phyloP scores from a whole-genome alignment of 2,888 invertebrate species.

The Morinoia aosen region DNA sequence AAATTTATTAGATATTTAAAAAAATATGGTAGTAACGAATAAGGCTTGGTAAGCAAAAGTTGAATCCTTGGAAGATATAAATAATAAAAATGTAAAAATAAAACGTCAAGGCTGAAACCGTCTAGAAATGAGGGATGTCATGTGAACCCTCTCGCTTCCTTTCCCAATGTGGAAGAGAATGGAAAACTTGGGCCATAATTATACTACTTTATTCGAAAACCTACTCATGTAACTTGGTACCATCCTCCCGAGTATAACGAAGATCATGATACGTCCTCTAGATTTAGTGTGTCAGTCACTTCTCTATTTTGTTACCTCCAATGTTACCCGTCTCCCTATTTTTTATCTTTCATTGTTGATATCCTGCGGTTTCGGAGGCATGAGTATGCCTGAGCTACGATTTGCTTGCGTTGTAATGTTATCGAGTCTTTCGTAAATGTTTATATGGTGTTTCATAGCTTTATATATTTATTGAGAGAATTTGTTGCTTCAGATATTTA shows the following conservation, averaged over 20 bases:
- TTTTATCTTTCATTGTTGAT: neutral
- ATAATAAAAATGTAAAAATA: no score
- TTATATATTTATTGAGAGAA: neutral
- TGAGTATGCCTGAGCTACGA: neutral
- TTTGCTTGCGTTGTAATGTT: neutral
- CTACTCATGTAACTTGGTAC: neutral
- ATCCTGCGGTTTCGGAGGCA: neutral
- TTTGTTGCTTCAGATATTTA: neutral
- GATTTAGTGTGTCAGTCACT: neutral
- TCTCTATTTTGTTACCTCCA: neutral
- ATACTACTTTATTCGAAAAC: neutral
- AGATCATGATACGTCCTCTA: conserved; percentile 33
- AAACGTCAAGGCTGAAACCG: no score
- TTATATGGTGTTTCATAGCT: neutral
- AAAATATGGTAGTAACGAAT: neutral
- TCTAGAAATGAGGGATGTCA: neutral
- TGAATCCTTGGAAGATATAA: no score
- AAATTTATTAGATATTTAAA: neutral
- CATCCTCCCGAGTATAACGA: conserved; percentile 23
- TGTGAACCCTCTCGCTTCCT: no score
- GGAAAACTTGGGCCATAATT: neutral
- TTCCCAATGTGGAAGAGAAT: neutral
- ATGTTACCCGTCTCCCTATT: neutral
- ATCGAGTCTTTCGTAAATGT: neutral
- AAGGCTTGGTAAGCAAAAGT: no score